Conservation (phyloP, 2,797 vertebrate species). For the Megalops cyprinoides region DNA sequence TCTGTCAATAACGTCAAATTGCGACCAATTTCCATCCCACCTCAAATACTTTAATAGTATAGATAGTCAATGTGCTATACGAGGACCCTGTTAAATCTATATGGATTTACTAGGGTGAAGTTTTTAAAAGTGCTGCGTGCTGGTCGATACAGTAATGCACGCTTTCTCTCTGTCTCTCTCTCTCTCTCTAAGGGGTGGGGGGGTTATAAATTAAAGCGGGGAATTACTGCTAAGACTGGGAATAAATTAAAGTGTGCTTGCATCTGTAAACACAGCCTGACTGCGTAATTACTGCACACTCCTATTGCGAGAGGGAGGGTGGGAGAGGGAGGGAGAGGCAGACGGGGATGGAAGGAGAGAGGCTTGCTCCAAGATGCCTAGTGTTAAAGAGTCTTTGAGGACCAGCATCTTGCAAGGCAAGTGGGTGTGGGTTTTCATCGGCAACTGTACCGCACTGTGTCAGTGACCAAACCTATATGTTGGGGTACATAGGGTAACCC, state of each 20-base stretch:
- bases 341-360: constrained; percentile 47
- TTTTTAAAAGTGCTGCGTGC: constrained; percentile 54
- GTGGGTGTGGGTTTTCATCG: too few species aligned
- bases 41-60: constrained; percentile 19
- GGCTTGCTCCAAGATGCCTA: not conserved
- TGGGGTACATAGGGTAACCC: too few species aligned
- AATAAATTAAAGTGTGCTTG: constrained; percentile 63
- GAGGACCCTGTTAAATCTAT: constrained; percentile 22
- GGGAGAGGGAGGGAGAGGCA: constrained; percentile 46
- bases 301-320: constrained; percentile 61
- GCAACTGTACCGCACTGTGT: too few species aligned
- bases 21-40: constrained; percentile 22
- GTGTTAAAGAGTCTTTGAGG: not conserved
- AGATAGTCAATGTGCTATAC: constrained; percentile 17
- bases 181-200: constrained; percentile 70
- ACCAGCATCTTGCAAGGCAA: not conserved
- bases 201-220: constrained; percentile 82
- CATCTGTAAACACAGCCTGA: constrained; percentile 65
- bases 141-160: constrained; percentile 56
- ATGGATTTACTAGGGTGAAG: constrained; percentile 29
- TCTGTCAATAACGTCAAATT: constrained; percentile 28
- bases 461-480: too few species aligned
- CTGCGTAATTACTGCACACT: constrained; percentile 61
- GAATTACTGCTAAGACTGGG: constrained; percentile 76
- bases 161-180: constrained; percentile 55